phyloP scores from a whole-genome alignment of 2,113 vertebrate genomes.

The Lepus americanus region DNA sequence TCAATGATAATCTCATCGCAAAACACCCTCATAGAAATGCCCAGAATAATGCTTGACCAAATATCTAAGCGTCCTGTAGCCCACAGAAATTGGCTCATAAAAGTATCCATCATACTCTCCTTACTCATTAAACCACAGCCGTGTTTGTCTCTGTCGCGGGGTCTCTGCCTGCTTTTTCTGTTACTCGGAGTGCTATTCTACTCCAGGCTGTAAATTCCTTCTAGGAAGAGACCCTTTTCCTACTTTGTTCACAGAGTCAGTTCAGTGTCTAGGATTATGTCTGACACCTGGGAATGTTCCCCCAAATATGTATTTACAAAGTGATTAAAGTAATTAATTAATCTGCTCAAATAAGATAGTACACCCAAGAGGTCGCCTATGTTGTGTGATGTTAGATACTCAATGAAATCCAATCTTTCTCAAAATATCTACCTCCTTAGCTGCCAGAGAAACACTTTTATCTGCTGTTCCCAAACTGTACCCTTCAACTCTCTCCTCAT shows the following conservation, averaged over 20 bases:
- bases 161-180: not conserved
- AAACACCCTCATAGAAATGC: not conserved
- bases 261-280: not conserved
- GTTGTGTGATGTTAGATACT: not conserved
- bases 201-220: not conserved
- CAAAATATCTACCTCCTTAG: not conserved
- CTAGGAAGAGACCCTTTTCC: not conserved
- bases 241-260: not conserved
- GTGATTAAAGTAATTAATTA: constrained; percentile 1
- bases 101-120: not conserved
- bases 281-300: not conserved
- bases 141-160: not conserved
- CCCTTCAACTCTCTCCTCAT: not conserved
- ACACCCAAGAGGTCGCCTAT: not conserved
- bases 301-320: not conserved
- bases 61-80: not conserved
- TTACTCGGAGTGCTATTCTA: not conserved
- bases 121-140: not conserved
- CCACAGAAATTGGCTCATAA: not conserved
- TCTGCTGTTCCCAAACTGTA: not conserved
- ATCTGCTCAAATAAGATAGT: not conserved
- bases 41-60: not conserved
- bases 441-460: not conserved
- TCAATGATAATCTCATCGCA: not conserved
- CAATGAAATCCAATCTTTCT: not conserved